phyloP scores from a whole-genome alignment of 2,888 invertebrate species.

The Apodemia mormo region DNA sequence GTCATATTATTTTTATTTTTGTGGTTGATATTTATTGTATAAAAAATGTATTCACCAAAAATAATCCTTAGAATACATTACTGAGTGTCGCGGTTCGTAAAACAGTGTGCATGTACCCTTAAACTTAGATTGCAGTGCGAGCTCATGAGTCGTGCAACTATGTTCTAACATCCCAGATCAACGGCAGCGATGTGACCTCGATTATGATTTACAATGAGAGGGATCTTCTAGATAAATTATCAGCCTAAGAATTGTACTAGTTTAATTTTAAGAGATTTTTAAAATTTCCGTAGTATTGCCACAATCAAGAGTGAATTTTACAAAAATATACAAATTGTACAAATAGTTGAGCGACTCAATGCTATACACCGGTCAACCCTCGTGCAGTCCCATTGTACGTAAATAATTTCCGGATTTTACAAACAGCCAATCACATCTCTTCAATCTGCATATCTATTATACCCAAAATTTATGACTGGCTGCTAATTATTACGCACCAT shows the following conservation, averaged over 20 bases:
- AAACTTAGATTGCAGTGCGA: slow-evolving; percentile 46
- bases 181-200: slow-evolving; percentile 2
- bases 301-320: slow-evolving; percentile 76
- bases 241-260: slow-evolving; percentile 72
- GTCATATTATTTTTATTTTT: not conserved
- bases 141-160: slow-evolving; percentile 54
- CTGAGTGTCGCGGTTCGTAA: not conserved
- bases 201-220: slow-evolving; percentile 21
- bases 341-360: slow-evolving; percentile 72
- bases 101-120: slow-evolving; percentile 17
- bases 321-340: slow-evolving; percentile 81
- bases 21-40: not conserved
- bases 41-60: not conserved
- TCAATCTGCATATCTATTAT: not conserved
- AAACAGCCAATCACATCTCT: not conserved
- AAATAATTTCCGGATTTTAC: not conserved
- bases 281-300: slow-evolving; percentile 76
- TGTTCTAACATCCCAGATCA: slow-evolving; percentile 17
- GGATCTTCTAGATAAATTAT: slow-evolving; percentile 35
- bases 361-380: slow-evolving; percentile 58
- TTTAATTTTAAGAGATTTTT: slow-evolving; percentile 68
- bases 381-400: slow-evolving; percentile 31
- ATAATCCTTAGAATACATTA: not conserved
- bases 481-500: not conserved
- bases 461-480: not conserved